Evolutionary conservation across 2,888 invertebrate species (phyloP).

Genomic region (Leptura quadrifasciata): DNA sequence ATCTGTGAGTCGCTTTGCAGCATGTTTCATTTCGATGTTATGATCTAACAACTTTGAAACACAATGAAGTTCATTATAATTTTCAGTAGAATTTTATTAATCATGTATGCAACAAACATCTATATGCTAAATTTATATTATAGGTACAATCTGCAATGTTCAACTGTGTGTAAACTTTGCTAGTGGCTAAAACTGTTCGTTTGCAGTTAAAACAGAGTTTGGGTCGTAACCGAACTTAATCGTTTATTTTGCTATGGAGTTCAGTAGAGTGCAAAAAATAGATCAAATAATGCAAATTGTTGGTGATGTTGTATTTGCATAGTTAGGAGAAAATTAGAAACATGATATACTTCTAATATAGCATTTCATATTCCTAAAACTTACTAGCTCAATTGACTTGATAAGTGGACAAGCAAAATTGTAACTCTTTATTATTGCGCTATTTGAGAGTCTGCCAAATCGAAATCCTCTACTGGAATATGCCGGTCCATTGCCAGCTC

Average conservation of each 20-base stretch:
- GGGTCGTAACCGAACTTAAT: neutral
- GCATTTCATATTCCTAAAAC: neutral
- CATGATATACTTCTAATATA: neutral
- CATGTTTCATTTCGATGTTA: neutral
- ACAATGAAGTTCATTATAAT: neutral
- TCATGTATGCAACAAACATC: constrained; percentile 4
- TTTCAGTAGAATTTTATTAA: constrained; percentile 2
- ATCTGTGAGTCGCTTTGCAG: neutral
- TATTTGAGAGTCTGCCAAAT: neutral
- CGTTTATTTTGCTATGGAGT: neutral
- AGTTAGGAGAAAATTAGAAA: neutral
- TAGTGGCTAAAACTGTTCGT: neutral
- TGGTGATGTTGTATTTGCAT: neutral
- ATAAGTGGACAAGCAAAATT: neutral
- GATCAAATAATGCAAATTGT: neutral
- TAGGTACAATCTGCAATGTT: constrained; percentile 2
- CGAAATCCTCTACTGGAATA: neutral
- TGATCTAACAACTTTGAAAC: neutral
- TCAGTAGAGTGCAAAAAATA: neutral
- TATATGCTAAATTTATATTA: neutral
- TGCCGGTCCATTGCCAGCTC: neutral
- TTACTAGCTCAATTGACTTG: neutral
- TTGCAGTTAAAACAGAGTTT: neutral
- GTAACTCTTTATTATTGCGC: neutral
- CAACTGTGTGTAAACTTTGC: constrained; percentile 7